These are phyloP conservation scores for Drosophila sulfurigaster DNA, from an alignment of 1,140 invertebrate species.

Conservation along the genomic window DNA sequence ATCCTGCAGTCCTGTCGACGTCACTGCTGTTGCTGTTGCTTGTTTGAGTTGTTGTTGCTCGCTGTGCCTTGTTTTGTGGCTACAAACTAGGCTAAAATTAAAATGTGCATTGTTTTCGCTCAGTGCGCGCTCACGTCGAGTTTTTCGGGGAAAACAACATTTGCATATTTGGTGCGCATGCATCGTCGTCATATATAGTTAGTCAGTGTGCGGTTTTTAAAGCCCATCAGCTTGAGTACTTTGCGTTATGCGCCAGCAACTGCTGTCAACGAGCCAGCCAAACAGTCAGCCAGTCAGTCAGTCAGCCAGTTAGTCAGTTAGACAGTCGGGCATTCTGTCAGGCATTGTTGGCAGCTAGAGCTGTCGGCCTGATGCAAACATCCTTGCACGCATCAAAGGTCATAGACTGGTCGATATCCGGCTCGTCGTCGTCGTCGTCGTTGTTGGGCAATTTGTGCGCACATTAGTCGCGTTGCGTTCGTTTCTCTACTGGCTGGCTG, in stretches of 20 bases:
- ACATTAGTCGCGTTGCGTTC: slow-evolving; percentile 69
- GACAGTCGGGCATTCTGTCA: neutral
- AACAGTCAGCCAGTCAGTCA: slow-evolving; percentile 24
- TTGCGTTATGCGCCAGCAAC: slow-evolving; percentile 27
- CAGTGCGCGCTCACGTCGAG: slow-evolving; percentile 39
- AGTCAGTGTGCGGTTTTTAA: slow-evolving; percentile 47
- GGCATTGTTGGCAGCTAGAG: slow-evolving; percentile 7
- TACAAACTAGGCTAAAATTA: slow-evolving; percentile 78
- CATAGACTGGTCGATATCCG: slow-evolving; percentile 45
- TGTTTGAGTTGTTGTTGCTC: slow-evolving; percentile 26
- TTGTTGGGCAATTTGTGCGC: slow-evolving; percentile 68
- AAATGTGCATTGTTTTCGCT: slow-evolving; percentile 72
- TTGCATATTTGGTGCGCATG: slow-evolving; percentile 54
- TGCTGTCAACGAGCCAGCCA: slow-evolving; percentile 36
- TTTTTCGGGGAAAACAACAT: slow-evolving; percentile 54
- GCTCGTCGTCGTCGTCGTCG: slow-evolving; percentile 41
- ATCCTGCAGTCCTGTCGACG: slow-evolving; percentile 56
- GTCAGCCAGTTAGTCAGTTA: neutral
- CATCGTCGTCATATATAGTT: slow-evolving; percentile 9
- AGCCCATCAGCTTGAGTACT: slow-evolving; percentile 32
- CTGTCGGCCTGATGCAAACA: slow-evolving; percentile 25
- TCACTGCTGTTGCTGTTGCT: slow-evolving; percentile 2
- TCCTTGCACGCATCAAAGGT: slow-evolving; percentile 58
- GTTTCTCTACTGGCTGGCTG: slow-evolving; percentile 26
- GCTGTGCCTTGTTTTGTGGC: slow-evolving; percentile 63